Conservation (phyloP, 1,140 invertebrate genomes). For the Macrotrachela quadricornifera region DNA sequence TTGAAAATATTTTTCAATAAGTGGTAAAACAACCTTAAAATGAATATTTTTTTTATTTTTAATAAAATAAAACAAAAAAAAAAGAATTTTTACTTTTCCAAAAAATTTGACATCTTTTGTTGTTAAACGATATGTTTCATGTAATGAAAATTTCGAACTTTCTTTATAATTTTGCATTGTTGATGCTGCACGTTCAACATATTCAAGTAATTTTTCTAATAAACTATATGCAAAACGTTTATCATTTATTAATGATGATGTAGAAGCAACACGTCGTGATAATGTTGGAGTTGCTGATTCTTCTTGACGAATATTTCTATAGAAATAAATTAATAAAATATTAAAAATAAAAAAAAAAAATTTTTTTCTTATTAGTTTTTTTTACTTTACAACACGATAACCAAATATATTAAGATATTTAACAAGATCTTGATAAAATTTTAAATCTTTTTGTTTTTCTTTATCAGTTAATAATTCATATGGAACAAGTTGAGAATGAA, state of each 20-base stretch:
- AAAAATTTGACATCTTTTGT: constrained; percentile 98
- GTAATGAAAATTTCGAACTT: constrained; percentile 68
- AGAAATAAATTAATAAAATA: too few species aligned
- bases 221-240: constrained; percentile 27
- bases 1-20: constrained; percentile 97
- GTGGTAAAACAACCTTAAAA: constrained; percentile 61
- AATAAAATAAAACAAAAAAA: too few species aligned
- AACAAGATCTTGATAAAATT: constrained; percentile 81
- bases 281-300: too few species aligned
- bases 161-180: constrained; percentile 91
- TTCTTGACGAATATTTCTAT: too few species aligned
- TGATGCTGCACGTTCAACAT: constrained; percentile 79
- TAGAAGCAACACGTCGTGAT: too few species aligned
- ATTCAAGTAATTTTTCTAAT: constrained; percentile 83
- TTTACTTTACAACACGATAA: constrained; percentile 20
- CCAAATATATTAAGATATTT: constrained; percentile 94
- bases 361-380: too few species aligned
- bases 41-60: neutral
- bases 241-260: too few species aligned
- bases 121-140: constrained; percentile 77
- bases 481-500: constrained; percentile 78
- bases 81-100: constrained; percentile 66
- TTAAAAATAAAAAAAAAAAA: too few species aligned
- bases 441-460: constrained; percentile 85
- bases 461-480: constrained; percentile 95